Base-by-base conservation (phyloP, 2,113 vertebrate genomes). In the Dryoscopus gambensis region DNA sequence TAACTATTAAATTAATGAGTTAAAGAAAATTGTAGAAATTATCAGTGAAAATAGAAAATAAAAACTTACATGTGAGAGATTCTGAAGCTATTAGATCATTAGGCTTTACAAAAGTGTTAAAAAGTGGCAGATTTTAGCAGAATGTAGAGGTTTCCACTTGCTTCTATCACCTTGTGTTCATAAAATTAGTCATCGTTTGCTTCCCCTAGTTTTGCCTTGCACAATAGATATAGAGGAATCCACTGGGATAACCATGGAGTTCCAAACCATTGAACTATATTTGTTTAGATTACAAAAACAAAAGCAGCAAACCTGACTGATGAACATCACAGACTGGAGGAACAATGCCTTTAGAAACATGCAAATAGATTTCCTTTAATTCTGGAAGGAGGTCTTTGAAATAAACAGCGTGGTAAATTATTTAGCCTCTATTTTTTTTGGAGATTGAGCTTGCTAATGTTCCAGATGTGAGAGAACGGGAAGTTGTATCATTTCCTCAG, bases 391-490 rank as follows among this genome's bases (percentile, higher is more conserved):
- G 44, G 55, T 87, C 89, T 97, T 96, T 97, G 96, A 97, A 97
- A 97, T 88, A 95, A 97, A 95, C 78, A 94, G 35, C 3, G 16
- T 95, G 96, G 84, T 91, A 95, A 97, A 96, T 93, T 92, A 97
- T 96, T 96, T 93, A 97, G 87, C 40, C 59, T 90, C 55, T 92
- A 64, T 97, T 94, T 95, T 97, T 97, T 97, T 97, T 96, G 42
- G 94, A 96, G 67, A 56, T 56, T 65, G 78, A 90, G 50, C 84
- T 95, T 92, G 70, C 52, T 95, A 93, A 93, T 95, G 94, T 95
- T 93, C 83, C 84, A 95, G 94, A 96, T 95, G 94, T 97, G 92
- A 90, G 87, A 97, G 95, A 95, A 97, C 97, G 98, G 97, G 97
- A 98, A 97, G 82, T 88, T 73, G 89, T 95, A 93, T 88, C 31